Percentiles rank a stretch among this genome's conserved stretches.
These are phyloP conservation scores for Thecophora atra DNA, from an alignment of 2,888 invertebrate species.

Conservation along the genomic window DNA sequence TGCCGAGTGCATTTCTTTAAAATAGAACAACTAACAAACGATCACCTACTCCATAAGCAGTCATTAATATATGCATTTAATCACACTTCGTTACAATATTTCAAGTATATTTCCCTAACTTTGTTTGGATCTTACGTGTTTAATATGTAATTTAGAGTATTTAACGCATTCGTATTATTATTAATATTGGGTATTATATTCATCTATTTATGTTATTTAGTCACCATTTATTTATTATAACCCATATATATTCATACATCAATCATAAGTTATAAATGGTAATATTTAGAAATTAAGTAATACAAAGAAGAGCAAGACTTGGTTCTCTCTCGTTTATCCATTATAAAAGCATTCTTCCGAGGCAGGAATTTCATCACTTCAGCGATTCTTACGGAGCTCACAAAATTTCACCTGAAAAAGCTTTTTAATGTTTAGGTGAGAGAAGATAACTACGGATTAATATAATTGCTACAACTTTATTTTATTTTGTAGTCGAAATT, in stretches of 20 bases:
- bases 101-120: not conserved
- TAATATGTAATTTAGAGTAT: constrained; percentile 15
- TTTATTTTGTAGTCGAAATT: too few relatives aligned
- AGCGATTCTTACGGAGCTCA: not conserved
- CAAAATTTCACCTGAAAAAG: not conserved
- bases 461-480: too few relatives aligned
- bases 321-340: not conserved
- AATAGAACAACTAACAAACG: constrained; percentile 25
- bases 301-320: too few relatives aligned
- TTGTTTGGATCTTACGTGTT: too few relatives aligned
- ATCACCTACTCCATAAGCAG: not conserved
- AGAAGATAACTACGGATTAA: not conserved
- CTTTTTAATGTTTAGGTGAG: constrained; percentile 20
- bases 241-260: constrained; percentile 1
- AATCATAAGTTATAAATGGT: constrained; percentile 43
- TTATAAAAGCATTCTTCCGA: not conserved
- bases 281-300: constrained; percentile 22
- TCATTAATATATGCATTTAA: not conserved
- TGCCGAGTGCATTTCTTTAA: constrained; percentile 97
- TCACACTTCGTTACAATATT: not conserved
- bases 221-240: constrained; percentile 6
- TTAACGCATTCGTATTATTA: constrained; percentile 32
- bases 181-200: constrained; percentile 4
- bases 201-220: too few relatives aligned
- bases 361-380: too few relatives aligned